Evolutionary conservation across 1,140 invertebrate genomes (phyloP).

Genomic region (Triops longicaudatus): DNA sequence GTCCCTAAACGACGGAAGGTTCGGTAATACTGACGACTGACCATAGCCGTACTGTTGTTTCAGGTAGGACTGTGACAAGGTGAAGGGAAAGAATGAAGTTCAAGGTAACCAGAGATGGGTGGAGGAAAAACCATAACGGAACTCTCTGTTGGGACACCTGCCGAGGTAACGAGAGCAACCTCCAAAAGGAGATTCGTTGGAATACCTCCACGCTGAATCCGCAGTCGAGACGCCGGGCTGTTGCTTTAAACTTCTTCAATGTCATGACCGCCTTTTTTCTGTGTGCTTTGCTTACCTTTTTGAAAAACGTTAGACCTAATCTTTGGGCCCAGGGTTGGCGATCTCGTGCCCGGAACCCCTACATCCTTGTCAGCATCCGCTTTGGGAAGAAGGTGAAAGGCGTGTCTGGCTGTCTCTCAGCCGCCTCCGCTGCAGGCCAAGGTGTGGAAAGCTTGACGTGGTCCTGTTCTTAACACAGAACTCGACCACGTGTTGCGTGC

Average conservation of each 20-base stretch:
- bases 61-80: background rate
- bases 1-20: background rate
- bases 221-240: background rate
- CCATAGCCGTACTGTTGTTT: background rate
- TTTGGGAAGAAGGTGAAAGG: constrained; percentile 11
- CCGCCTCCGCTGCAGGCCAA: constrained; percentile 13
- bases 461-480: background rate
- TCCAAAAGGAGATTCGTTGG: background rate
- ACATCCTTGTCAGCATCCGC: constrained; percentile 14
- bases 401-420: constrained; percentile 1
- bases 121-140: constrained; percentile 14
- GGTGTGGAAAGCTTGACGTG: background rate
- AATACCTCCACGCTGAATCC: background rate
- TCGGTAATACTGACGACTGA: background rate
- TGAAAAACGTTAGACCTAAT: background rate
- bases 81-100: constrained; percentile 8
- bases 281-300: background rate
- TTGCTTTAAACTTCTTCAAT: constrained; percentile 1
- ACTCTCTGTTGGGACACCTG: constrained; percentile 1
- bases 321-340: background rate
- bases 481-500: background rate
- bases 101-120: constrained; percentile 1
- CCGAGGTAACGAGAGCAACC: constrained; percentile 13
- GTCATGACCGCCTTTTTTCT: background rate
- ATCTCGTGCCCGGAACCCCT: constrained; percentile 9